These are phyloP conservation scores for Ptychobarbus kaznakovi DNA, from an alignment of 2,797 vertebrate species.

Conservation along the genomic window DNA sequence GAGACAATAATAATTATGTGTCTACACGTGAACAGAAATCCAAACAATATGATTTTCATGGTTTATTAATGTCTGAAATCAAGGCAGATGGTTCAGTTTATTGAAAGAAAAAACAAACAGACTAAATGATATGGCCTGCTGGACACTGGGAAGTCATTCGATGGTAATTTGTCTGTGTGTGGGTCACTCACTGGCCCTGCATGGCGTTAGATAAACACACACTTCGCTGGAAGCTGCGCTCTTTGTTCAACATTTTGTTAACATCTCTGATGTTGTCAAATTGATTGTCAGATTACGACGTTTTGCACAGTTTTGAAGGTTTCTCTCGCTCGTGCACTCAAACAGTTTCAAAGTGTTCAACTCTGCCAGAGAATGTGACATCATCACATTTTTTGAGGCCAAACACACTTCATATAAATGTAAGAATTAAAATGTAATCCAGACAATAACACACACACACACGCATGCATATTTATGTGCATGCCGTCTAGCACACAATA, in stretches of 20 bases:
- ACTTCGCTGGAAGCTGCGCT: neutral
- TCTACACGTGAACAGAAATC: constrained; percentile 1
- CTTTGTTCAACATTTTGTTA: constrained; percentile 26
- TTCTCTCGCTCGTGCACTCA: constrained; percentile 40
- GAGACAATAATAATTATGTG: neutral
- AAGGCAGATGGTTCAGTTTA: constrained; percentile 17
- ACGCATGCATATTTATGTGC: constrained; percentile 50
- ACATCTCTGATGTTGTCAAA: constrained; percentile 16
- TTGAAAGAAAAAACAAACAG: constrained; percentile 7
- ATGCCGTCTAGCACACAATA: constrained; percentile 51
- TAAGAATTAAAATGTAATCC: constrained; percentile 55
- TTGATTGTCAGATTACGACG: constrained; percentile 6
- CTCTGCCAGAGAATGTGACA: constrained; percentile 54
- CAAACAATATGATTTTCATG: constrained; percentile 17
- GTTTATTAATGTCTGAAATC: constrained; percentile 3
- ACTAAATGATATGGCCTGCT: constrained; percentile 26
- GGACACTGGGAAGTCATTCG: neutral
- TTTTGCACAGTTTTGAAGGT: neutral
- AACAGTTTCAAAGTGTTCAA: constrained; percentile 15
- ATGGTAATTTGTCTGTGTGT: constrained; percentile 6
- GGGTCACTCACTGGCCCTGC: neutral
- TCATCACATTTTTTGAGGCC: constrained; percentile 53
- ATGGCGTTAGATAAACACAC: constrained; percentile 13
- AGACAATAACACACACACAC: constrained; percentile 53
- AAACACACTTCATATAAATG: constrained; percentile 55